These are phyloP conservation scores for Epistrophe grossulariae DNA, from an alignment of 2,888 invertebrate species.

Conservation along the genomic window DNA sequence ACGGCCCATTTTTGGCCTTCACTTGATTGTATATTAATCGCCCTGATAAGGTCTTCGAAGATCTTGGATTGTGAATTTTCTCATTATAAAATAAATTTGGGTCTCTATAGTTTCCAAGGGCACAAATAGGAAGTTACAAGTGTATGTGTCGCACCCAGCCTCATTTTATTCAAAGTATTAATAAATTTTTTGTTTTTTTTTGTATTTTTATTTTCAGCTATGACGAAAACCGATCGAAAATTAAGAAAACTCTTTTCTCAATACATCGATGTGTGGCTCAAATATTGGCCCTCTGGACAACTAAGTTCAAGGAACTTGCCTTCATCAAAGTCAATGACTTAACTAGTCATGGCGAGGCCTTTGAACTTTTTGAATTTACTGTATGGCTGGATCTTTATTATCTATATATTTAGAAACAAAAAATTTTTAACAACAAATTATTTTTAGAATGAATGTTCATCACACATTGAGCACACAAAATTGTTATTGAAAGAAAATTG, in stretches of 20 bases:
- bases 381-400: constrained; percentile 76
- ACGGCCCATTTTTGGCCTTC: too few relatives aligned
- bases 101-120: too few relatives aligned
- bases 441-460: constrained; percentile 82
- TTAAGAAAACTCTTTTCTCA: constrained; percentile 88
- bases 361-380: constrained; percentile 82
- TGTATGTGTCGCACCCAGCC: too few relatives aligned
- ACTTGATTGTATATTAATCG: too few relatives aligned
- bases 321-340: constrained; percentile 83
- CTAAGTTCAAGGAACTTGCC: constrained; percentile 87
- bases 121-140: too few relatives aligned
- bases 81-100: too few relatives aligned
- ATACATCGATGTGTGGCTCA: constrained; percentile 93
- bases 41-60: too few relatives aligned
- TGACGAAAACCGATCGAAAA: constrained; percentile 84
- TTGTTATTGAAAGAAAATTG: constrained; percentile 86
- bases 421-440: not conserved
- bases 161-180: too few relatives aligned
- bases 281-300: constrained; percentile 92
- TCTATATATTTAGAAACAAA: not conserved
- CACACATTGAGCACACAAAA: constrained; percentile 88
- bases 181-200: not conserved
- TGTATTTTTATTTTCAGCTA: constrained; percentile 79
- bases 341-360: constrained; percentile 79
- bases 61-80: too few relatives aligned